Conservation (phyloP, 2,888 invertebrate genomes). For the Nemotelus nigrinus region DNA sequence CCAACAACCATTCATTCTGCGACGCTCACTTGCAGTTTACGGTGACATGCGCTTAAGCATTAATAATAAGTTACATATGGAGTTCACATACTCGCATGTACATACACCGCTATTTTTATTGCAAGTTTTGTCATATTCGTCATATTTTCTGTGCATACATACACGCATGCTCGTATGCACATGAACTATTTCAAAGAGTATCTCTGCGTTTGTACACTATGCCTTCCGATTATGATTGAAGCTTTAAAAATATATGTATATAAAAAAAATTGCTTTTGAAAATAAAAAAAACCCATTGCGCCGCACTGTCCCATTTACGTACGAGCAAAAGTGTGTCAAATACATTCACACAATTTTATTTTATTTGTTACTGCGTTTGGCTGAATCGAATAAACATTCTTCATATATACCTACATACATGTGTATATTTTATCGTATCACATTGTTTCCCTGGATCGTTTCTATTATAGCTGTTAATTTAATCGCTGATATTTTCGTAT, state of each 20-base stretch:
- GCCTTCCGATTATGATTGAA: not conserved
- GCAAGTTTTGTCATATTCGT: not conserved
- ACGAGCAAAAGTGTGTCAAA: conserved; percentile 38
- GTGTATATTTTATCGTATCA: conserved; percentile 19
- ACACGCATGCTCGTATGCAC: not conserved
- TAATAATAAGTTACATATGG: conserved; percentile 12
- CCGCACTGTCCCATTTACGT: conserved; percentile 27
- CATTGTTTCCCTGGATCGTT: conserved; percentile 1
- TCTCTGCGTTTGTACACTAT: not conserved
- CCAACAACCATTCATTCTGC: not conserved
- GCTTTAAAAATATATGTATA: not conserved
- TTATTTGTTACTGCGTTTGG: conserved; percentile 3
- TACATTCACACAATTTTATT: conserved; percentile 29
- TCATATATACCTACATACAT: not conserved
- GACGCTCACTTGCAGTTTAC: not conserved
- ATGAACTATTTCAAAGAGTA: too few species aligned
- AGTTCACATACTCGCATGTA: not conserved
- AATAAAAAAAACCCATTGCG: not conserved
- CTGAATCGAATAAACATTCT: not conserved
- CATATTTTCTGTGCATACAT: not conserved
- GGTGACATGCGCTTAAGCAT: conserved; percentile 20
- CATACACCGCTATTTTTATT: not conserved
- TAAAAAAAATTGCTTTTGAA: not conserved
- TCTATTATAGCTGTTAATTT: too few species aligned
- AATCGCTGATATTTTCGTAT: too few species aligned